Conservation (phyloP, 2,888 invertebrate species). For the Clunio marinus region DNA sequence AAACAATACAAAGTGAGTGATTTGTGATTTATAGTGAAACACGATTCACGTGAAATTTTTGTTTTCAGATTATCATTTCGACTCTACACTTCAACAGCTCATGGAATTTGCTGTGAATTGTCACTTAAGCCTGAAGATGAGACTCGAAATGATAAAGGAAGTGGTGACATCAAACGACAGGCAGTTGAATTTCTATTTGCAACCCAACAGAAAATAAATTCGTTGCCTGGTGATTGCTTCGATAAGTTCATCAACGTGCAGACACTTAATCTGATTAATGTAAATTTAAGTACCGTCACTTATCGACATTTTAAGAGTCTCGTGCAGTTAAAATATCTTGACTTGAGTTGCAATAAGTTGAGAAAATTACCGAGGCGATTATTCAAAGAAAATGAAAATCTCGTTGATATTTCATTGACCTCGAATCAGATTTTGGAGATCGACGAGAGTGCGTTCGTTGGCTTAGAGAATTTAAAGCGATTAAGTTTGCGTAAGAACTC, state of each 20-base stretch:
- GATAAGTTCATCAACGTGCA: constrained; percentile 33
- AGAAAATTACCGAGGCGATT: constrained; percentile 29
- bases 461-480: constrained; percentile 12
- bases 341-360: constrained; percentile 31
- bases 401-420: constrained; percentile 18
- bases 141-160: background rate
- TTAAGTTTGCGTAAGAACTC: constrained; percentile 19
- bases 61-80: constrained; percentile 18
- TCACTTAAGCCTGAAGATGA: background rate
- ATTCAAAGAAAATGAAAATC: constrained; percentile 34
- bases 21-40: no score
- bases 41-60: no score
- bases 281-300: background rate
- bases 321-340: constrained; percentile 30
- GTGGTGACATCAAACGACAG: constrained; percentile 13
- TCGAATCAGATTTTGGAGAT: constrained; percentile 36
- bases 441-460: constrained; percentile 27
- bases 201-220: background rate
- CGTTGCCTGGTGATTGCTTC: constrained; percentile 1
- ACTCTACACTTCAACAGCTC: constrained; percentile 22
- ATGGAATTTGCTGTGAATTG: constrained; percentile 26
- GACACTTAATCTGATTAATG: constrained; percentile 25
- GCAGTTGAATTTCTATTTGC: constrained; percentile 28
- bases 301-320: constrained; percentile 33
- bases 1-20: constrained; percentile 5